Evolutionary conservation across 1,140 invertebrate species (phyloP).

Genomic region (Spodoptera litura): DNA sequence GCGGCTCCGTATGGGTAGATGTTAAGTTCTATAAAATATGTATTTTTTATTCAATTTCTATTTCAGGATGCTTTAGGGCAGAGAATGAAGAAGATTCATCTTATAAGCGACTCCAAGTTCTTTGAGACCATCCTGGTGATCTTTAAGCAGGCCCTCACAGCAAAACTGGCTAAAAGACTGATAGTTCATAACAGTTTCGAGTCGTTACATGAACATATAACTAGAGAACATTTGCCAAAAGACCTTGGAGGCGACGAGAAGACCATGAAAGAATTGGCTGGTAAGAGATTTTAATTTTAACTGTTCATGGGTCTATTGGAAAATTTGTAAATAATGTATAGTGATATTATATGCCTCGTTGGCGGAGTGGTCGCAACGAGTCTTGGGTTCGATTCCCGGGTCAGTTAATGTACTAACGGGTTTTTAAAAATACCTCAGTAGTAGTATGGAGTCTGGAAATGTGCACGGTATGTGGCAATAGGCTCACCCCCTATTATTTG

Average conservation of each 20-base stretch:
- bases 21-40: too few species aligned
- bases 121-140: constrained; percentile 55
- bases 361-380: too few species aligned
- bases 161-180: constrained; percentile 77
- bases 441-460: too few species aligned
- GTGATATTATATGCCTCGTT: too few species aligned
- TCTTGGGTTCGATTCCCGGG: too few species aligned
- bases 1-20: too few species aligned
- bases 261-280: constrained; percentile 59
- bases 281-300: constrained; percentile 43
- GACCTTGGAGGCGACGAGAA: constrained; percentile 79
- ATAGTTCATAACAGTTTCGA: constrained; percentile 70
- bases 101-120: constrained; percentile 53
- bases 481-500: too few species aligned
- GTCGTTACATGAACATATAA: constrained; percentile 76
- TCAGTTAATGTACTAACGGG: too few species aligned
- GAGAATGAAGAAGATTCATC: constrained; percentile 46
- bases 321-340: too few species aligned
- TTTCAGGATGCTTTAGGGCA: constrained; percentile 49
- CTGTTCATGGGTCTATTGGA: too few species aligned
- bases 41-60: neutral
- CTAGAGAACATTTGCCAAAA: constrained; percentile 76
- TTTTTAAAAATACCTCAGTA: too few species aligned
- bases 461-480: too few species aligned
- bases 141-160: constrained; percentile 75